Conservation (phyloP, 2,888 invertebrate genomes). For the Drosophila niveifrons region DNA sequence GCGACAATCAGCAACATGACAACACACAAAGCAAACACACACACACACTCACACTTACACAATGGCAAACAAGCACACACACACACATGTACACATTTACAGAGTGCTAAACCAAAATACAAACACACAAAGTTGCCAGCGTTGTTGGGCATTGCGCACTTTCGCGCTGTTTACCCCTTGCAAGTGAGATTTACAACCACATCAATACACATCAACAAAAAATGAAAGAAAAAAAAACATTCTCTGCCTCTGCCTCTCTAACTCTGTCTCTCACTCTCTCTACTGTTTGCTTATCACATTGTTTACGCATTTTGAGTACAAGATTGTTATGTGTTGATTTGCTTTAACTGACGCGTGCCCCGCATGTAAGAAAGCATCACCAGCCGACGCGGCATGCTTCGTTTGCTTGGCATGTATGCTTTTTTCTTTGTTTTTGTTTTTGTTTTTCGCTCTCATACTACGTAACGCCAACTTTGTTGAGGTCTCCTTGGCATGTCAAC, state of each 20-base stretch:
- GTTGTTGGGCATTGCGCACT: constrained; percentile 36
- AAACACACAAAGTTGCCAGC: constrained; percentile 41
- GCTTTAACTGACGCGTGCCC: constrained; percentile 79
- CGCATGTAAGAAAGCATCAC: constrained; percentile 70
- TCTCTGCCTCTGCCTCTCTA: neutral
- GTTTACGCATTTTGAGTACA: constrained; percentile 82
- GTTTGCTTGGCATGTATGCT: constrained; percentile 2
- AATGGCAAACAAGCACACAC: constrained; percentile 11
- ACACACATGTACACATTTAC: constrained; percentile 14
- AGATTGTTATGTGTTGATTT: constrained; percentile 82
- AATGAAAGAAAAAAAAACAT: constrained; percentile 35
- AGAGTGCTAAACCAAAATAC: constrained; percentile 19
- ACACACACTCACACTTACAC: constrained; percentile 14
- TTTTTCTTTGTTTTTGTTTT: constrained; percentile 19
- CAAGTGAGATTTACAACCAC: constrained; percentile 70
- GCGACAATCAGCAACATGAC: constrained; percentile 60
- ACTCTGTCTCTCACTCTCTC: neutral
- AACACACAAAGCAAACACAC: constrained; percentile 37
- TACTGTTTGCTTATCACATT: constrained; percentile 73
- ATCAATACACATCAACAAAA: constrained; percentile 73
- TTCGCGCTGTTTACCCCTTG: constrained; percentile 56
- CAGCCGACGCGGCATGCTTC: constrained; percentile 41
- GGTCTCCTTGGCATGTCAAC: constrained; percentile 64
- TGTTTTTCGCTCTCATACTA: constrained; percentile 49
- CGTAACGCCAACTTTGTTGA: constrained; percentile 64